These are phyloP conservation scores for Myiozetetes cayanensis DNA, from an alignment of 2,113 vertebrate genomes.

Conservation along the genomic window DNA sequence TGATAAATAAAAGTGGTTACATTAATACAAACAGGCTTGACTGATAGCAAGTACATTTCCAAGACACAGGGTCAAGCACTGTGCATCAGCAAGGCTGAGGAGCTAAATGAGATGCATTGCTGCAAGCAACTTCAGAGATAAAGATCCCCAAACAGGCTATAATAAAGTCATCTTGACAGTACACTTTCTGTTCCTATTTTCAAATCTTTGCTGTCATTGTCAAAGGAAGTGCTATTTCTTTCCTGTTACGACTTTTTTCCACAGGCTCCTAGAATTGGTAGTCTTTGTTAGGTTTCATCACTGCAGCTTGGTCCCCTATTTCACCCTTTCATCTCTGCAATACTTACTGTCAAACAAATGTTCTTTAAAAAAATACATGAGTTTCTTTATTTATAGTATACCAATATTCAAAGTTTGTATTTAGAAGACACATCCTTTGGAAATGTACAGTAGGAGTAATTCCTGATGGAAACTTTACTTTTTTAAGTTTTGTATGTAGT, in stretches of 20 bases:
- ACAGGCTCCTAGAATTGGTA: neutral
- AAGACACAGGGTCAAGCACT: slow-evolving; percentile 25
- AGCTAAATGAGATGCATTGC: neutral
- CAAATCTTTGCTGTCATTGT: neutral
- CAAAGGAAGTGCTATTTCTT: neutral
- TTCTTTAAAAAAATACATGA: neutral
- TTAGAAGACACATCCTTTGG: neutral
- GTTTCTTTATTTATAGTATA: neutral
- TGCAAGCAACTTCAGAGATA: neutral
- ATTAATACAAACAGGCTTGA: slow-evolving; percentile 21
- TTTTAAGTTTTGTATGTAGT: neutral
- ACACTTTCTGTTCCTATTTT: neutral
- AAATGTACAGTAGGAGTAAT: neutral
- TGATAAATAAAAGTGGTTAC: slow-evolving; percentile 4
- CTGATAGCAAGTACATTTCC: slow-evolving; percentile 14
- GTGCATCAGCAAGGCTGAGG: neutral
- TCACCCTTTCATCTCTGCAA: neutral
- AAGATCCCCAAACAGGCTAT: neutral
- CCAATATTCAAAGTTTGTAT: neutral
- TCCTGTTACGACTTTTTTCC: neutral
- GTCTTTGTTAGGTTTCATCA: neutral
- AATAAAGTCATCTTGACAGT: neutral
- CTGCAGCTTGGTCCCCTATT: neutral
- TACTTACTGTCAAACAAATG: neutral
- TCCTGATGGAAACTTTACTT: neutral